Conservation (phyloP, 2,888 invertebrate genomes). For the Catonia carolina region DNA sequence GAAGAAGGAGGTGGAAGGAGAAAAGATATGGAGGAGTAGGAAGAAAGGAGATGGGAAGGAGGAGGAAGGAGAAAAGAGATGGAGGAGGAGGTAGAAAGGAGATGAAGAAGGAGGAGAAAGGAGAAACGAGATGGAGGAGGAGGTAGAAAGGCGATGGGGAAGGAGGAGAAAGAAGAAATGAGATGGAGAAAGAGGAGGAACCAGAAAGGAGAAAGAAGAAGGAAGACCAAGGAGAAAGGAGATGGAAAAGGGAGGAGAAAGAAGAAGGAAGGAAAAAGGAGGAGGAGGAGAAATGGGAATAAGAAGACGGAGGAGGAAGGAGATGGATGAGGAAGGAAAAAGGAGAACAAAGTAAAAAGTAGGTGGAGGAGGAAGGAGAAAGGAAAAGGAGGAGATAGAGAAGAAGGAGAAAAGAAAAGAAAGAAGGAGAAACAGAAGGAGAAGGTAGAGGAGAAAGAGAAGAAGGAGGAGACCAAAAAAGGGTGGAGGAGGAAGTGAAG, state of each 20-base stretch:
- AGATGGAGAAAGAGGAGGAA: not conserved
- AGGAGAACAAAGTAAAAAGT: not conserved
- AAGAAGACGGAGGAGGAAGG: not conserved
- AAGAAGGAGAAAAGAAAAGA: not conserved
- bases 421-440: not conserved
- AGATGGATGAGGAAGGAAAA: not conserved
- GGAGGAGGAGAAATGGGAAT: not conserved
- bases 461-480: not conserved
- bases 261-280: not conserved
- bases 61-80: not conserved
- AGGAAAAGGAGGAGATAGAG: not conserved
- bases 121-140: not conserved
- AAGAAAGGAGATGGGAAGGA: not conserved
- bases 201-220: not conserved
- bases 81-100: not conserved
- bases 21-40: not conserved
- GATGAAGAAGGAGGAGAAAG: not conserved
- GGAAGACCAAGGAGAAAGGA: not conserved
- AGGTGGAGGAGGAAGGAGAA: not conserved
- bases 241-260: not conserved
- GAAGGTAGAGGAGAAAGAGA: not conserved
- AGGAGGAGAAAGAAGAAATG: not conserved
- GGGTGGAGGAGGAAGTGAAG: not conserved
- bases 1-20: not conserved
- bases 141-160: not conserved